phyloP scores from a whole-genome alignment of 2,797 vertebrate genomes.

The Muraenolepis orangiensis region DNA sequence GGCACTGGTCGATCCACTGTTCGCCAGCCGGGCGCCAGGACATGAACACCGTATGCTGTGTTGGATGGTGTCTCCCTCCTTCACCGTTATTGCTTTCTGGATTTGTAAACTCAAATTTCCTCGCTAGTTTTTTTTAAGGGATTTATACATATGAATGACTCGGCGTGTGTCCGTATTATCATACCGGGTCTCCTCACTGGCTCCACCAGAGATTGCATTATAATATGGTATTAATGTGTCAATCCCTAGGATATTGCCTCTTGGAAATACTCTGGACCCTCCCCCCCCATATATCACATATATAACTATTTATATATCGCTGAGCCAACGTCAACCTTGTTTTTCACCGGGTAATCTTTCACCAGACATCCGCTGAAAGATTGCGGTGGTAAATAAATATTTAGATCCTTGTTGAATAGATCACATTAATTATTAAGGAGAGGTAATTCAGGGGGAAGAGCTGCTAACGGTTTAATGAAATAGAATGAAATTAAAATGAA shows the following conservation, averaged over 20 bases:
- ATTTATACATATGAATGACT: constrained; percentile 75
- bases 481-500: background rate
- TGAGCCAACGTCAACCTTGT: constrained; percentile 25
- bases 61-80: constrained; percentile 26
- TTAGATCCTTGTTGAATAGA: constrained; percentile 45
- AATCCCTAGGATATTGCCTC: constrained; percentile 66
- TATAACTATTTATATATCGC: constrained; percentile 45
- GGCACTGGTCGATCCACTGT: too few species aligned
- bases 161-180: constrained; percentile 67
- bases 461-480: background rate
- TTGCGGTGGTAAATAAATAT: constrained; percentile 44
- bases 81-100: constrained; percentile 69
- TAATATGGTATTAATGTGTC: constrained; percentile 70
- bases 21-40: too few species aligned
- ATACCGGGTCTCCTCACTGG: constrained; percentile 60
- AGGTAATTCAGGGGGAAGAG: constrained; percentile 5
- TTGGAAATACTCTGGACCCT: constrained; percentile 50
- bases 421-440: constrained; percentile 38
- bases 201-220: constrained; percentile 71
- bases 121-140: constrained; percentile 67
- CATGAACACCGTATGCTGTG: too few species aligned
- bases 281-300: too few species aligned
- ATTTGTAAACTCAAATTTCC: constrained; percentile 69
- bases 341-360: constrained; percentile 52
- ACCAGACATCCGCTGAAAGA: constrained; percentile 20